Conservation (phyloP, 1,140 invertebrate genomes). For the Drosophila mojavensis region DNA sequence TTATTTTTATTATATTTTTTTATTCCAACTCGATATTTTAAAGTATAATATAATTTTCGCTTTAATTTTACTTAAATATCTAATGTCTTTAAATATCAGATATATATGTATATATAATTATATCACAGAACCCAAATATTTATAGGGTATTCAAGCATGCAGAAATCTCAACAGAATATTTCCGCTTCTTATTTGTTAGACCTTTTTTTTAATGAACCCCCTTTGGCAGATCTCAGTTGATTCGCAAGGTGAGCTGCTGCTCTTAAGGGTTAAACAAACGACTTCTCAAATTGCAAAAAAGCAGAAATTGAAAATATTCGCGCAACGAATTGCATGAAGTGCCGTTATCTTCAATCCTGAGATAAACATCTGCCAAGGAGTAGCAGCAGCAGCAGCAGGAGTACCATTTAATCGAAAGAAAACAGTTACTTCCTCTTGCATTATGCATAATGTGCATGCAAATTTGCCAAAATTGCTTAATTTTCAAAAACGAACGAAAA, state of each 20-base stretch:
- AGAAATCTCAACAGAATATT: constrained; percentile 4
- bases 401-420: not conserved
- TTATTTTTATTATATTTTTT: too few species aligned
- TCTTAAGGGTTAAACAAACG: constrained; percentile 55
- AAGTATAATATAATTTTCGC: too few species aligned
- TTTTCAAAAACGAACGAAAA: constrained; percentile 28
- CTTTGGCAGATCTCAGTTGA: constrained; percentile 35
- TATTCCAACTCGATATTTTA: too few species aligned
- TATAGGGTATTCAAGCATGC: not conserved
- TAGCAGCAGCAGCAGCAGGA: not conserved
- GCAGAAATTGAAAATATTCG: constrained; percentile 45
- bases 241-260: constrained; percentile 10
- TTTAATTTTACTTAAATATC: too few species aligned
- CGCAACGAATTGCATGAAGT: constrained; percentile 71
- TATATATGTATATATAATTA: too few species aligned
- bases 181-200: constrained; percentile 8
- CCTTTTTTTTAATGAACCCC: constrained; percentile 41
- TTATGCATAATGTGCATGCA: constrained; percentile 78
- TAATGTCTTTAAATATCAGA: too few species aligned
- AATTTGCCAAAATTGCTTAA: constrained; percentile 78
- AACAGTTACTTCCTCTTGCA: constrained; percentile 56
- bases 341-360: constrained; percentile 39
- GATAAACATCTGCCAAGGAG: constrained; percentile 53
- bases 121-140: too few species aligned
- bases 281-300: constrained; percentile 59